Percentiles rank a stretch among this genome's conserved stretches.
Conservation (phyloP, 2,113 vertebrate species). For the Zosterops pallidus region DNA sequence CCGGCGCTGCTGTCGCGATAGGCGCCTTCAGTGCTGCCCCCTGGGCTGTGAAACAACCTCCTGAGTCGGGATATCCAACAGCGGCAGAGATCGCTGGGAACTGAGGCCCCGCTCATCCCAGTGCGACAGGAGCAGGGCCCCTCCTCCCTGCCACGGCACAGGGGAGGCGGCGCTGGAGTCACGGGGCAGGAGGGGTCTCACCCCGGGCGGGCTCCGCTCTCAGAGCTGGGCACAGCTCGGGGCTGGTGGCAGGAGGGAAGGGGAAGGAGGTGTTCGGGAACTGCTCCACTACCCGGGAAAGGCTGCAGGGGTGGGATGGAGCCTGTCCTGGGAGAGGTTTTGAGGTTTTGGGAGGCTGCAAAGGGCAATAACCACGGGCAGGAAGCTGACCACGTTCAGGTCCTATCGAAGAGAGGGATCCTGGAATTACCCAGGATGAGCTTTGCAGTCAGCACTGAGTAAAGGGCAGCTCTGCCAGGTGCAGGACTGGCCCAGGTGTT, state of each 20-base stretch:
- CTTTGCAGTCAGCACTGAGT: not conserved
- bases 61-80: accelerated
- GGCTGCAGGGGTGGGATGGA: no score
- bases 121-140: no score
- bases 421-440: accelerated
- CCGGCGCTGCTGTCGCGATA: accelerated
- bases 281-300: no score
- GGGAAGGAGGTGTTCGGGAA: accelerated
- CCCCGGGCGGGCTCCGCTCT: not conserved
- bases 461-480: not conserved
- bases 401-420: accelerated
- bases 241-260: accelerated
- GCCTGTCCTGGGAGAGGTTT: no score
- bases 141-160: accelerated
- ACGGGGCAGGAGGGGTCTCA: not conserved
- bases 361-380: no score
- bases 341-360: no score
- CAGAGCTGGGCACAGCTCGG: accelerated
- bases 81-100: accelerated
- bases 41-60: not conserved
- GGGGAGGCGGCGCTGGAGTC: not conserved
- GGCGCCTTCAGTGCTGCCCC: not conserved
- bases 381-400: no score
- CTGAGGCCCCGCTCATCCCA: accelerated
- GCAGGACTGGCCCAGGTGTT: not conserved